Base-by-base conservation (phyloP, 2,113 vertebrate genomes). In the Lota lota region DNA sequence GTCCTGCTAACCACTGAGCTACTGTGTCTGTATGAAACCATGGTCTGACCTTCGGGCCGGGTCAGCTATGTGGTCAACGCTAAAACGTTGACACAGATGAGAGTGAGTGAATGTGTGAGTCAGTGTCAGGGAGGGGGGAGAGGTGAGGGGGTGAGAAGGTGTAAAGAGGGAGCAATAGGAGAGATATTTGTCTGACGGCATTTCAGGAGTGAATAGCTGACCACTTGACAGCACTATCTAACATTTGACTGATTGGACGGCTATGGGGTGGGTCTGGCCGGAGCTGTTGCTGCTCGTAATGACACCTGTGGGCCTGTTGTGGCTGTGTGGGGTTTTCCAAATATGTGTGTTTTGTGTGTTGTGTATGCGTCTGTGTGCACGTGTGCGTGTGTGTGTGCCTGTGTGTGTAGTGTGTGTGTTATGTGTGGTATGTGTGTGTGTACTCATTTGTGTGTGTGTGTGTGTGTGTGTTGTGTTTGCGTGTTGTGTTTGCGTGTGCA, bases 301-400 rank as follows among this genome's bases (percentile, higher is more conserved):
- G 80, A 87, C 80, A 88, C 82, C 83, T 85, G 78, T 76, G 67
- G 73, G 64, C 65, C n/a, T 62, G 1, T 40, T 50, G 63, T 63
- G 61, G 57, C 24, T 2, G 24, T 2, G 24, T 24, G 24, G 24
- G 24, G 24, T 24, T 24, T 24, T 24, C 24, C 24, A 24, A 24
- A 4, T 24, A 2, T 24, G 24, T 24, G 24, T 24, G 24, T 24
- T 24, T 24, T 24, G 65, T 75, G 73, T 64, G 68, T 58, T 68
- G 71, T 50, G 70, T 21, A 21, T 72, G 64, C 36, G 36, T 40
- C 2, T 40, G 11, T 40, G 36, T 40, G 36, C 6, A 5, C 6
- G 1, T 40, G 36, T 40, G 3, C 6, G 36, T 40, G 3, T 40
- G 36, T 40, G 36, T 5, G 28, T 33, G 28, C n/a, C n/a, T 24